Percentiles rank a stretch among this genome's conserved stretches.
phyloP scores from a whole-genome alignment of 2,797 vertebrate species.

The Triplophysa yarkandensis region DNA sequence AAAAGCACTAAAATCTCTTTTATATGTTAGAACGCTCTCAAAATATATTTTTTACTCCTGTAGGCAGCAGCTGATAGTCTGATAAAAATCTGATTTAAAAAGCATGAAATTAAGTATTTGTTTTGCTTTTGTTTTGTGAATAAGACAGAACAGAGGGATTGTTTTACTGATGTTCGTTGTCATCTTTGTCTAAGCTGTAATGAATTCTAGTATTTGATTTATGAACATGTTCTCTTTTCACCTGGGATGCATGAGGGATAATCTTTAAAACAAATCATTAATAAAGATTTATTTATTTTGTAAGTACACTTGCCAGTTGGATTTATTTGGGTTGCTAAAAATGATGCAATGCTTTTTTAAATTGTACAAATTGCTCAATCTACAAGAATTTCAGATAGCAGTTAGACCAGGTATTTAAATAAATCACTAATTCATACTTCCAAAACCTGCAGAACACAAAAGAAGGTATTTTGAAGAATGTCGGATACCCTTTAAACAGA shows the following conservation, averaged over 20 bases:
- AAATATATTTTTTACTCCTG: constrained; percentile 15
- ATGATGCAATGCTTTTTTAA: neutral
- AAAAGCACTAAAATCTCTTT: constrained; percentile 35
- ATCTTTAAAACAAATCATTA: constrained; percentile 84
- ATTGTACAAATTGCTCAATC: neutral
- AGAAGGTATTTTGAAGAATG: no score
- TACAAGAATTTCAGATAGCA: neutral
- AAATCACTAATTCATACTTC: no score
- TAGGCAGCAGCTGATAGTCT: constrained; percentile 13
- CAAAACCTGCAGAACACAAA: no score
- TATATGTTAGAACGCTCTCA: neutral
- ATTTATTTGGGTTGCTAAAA: neutral
- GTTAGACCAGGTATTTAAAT: no score
- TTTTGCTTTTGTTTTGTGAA: constrained; percentile 15
- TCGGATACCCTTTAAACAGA: no score
- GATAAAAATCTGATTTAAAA: constrained; percentile 28
- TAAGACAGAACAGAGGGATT: constrained; percentile 10
- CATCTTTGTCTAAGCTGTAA: constrained; percentile 28
- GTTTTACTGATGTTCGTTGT: neutral
- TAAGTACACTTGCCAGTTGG: constrained; percentile 65
- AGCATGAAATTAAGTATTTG: constrained; percentile 38
- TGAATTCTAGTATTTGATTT: constrained; percentile 56
- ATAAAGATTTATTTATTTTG: constrained; percentile 99
- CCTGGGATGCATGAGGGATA: constrained; percentile 82
- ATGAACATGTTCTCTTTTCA: constrained; percentile 63